A percentile compares a stretch with the other conserved stretches of the same genome.
phyloP scores from a whole-genome alignment of 2,888 invertebrate genomes.

The Anthrax anthrax region DNA sequence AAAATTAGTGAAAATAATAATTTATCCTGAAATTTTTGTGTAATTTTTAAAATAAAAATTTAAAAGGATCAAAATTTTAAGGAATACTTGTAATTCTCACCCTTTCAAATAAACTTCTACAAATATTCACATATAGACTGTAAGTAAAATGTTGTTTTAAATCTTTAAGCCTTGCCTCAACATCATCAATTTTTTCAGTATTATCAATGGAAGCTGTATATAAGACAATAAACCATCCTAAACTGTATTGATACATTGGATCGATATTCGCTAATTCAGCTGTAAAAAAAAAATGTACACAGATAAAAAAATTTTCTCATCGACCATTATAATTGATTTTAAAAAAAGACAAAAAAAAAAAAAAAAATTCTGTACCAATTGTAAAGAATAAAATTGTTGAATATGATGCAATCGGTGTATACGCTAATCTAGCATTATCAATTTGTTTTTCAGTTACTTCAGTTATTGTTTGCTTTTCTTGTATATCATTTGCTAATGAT shows the following conservation, averaged over 20 bases:
- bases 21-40: slow-evolving; percentile 53
- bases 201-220: slow-evolving; percentile 77
- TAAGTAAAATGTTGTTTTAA: slow-evolving; percentile 73
- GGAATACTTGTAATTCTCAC: too few relatives aligned
- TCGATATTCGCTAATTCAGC: slow-evolving; percentile 81
- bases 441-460: slow-evolving; percentile 84
- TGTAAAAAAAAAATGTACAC: slow-evolving; percentile 25
- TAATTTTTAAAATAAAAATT: neutral
- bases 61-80: neutral
- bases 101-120: slow-evolving; percentile 87
- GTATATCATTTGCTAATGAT: slow-evolving; percentile 77
- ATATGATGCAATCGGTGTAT: slow-evolving; percentile 80
- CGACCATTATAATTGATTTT: neutral
- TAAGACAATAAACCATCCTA: slow-evolving; percentile 85
- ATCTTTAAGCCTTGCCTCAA: slow-evolving; percentile 56
- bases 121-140: slow-evolving; percentile 79
- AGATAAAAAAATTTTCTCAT: neutral
- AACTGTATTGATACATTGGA: slow-evolving; percentile 95
- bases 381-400: slow-evolving; percentile 86
- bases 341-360: neutral
- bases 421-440: slow-evolving; percentile 68
- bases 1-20: slow-evolving; percentile 71
- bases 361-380: slow-evolving; percentile 42
- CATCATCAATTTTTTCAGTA: slow-evolving; percentile 70
- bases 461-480: slow-evolving; percentile 77